Evolutionary conservation across 1,140 invertebrate species (phyloP), one percentile per base, ranked within the genome.

Genomic region (Caenorhabditis brenneri): DNA sequence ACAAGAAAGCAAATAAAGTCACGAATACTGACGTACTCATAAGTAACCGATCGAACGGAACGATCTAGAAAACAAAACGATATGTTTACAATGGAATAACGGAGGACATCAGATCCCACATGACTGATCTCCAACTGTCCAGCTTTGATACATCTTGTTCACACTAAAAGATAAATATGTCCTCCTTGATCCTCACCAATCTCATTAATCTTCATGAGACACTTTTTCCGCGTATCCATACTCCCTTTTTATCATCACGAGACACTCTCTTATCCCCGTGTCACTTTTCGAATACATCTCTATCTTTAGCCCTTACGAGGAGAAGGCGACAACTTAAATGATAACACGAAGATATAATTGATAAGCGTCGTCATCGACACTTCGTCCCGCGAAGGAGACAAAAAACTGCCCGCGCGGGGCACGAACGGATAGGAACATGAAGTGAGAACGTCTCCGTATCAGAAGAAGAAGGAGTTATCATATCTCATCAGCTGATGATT

Each of bases 171-270:
- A 74, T 42, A 22, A 46, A 31, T 74, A 55, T 24, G 9, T 74
- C 36, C 10, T n/a, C 19, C 3, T 58, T 31, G 36, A 74, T 24
- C 58, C 58, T 74, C 36, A 33, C 24, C 29, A 74, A 74, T 74
- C 65, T 24, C 65, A 74, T 74, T 74, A 74, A 74, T 74, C 65
- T 39, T 74, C 36, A 46, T 74, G 65, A 74, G 65, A 74, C 65
- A 24, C n/a, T n/a, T n/a, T n/a, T n/a, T n/a, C n/a, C n/a, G n/a
- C n/a, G n/a, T n/a, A n/a, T n/a, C n/a, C n/a, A 74, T n/a, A 33
- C 48, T 19, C 4, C 27, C 39, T 42, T 42, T 42, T 12, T 12
- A 42, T 19, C 49, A 74, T 74, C 65, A 74, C 65, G 65, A 74
- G 65, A 46, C 65, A 31, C 27, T 74, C 65, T 74, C 65, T 42